Conservation (phyloP, 2,797 vertebrate species). For the Bovichtus diacanthus region DNA sequence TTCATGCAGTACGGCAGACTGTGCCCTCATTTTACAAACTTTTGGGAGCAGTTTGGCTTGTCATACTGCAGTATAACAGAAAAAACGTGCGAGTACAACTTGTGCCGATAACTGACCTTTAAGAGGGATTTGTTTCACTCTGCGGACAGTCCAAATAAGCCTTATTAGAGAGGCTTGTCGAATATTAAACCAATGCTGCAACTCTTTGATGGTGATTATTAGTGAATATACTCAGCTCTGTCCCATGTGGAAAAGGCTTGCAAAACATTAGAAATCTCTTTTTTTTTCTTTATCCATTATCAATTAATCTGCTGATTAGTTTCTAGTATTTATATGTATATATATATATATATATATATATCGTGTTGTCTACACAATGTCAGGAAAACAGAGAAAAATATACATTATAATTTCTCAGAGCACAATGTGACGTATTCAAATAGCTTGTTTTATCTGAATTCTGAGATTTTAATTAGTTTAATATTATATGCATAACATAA, state of each 20-base stretch:
- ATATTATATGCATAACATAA: neutral
- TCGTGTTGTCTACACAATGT: neutral
- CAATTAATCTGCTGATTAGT: neutral
- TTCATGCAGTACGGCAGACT: conserved; percentile 49
- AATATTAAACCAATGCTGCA: conserved; percentile 69
- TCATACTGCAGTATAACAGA: conserved; percentile 39
- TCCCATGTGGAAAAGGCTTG: conserved; percentile 74
- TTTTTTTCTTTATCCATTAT: neutral
- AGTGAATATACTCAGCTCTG: conserved; percentile 66
- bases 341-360: too few species aligned
- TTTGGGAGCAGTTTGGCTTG: conserved; percentile 57
- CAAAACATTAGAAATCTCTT: conserved; percentile 11
- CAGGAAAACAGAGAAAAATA: neutral
- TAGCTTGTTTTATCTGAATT: neutral
- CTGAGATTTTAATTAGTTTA: neutral
- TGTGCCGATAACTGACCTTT: conserved; percentile 19
- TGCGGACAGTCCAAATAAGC: neutral
- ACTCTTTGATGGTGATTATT: conserved; percentile 70
- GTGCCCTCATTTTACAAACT: conserved; percentile 67
- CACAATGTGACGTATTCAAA: neutral
- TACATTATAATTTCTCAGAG: neutral
- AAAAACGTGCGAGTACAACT: conserved; percentile 18
- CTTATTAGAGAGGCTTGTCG: conserved; percentile 6
- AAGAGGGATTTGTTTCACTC: neutral
- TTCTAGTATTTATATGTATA: neutral